Evolutionary conservation across 2,797 vertebrate genomes (phyloP).

Genomic region (Novumbra hubbsi): DNA sequence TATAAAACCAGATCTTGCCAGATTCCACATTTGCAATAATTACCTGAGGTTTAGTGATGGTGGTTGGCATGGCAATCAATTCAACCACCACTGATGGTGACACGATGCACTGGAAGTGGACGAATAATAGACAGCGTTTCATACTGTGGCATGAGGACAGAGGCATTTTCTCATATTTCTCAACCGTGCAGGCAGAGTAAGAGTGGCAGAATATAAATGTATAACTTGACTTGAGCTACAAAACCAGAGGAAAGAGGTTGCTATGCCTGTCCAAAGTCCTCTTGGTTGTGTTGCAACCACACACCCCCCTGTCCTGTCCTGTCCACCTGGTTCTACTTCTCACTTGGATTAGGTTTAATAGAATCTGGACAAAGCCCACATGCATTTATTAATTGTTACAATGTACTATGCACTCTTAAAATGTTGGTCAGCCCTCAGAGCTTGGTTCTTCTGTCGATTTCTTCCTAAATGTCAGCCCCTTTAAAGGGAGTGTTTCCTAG

Average conservation of each 20-base stretch:
- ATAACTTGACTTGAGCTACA: neutral
- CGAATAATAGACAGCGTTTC: conserved; percentile 35
- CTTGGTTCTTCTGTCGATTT: no score
- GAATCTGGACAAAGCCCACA: no score
- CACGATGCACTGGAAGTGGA: neutral
- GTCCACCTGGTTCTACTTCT: no score
- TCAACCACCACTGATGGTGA: neutral
- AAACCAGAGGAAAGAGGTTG: conserved; percentile 29
- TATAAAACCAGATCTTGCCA: neutral
- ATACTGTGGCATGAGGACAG: conserved; percentile 28
- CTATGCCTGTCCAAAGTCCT: no score
- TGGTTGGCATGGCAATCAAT: neutral
- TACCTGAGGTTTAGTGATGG: conserved; percentile 3
- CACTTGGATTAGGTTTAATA: no score
- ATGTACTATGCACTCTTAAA: no score
- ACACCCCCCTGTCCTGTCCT: no score
- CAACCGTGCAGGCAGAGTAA: conserved; percentile 24
- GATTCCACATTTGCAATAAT: neutral
- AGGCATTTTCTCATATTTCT: conserved; percentile 15
- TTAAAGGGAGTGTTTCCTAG: no score
- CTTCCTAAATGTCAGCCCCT: no score
- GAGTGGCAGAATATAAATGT: conserved; percentile 34
- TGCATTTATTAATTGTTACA: no score
- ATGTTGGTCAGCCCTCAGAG: no score
- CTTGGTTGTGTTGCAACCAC: no score